Evolutionary conservation across 2,113 vertebrate species (phyloP).

Genomic region (Proteles cristata): DNA sequence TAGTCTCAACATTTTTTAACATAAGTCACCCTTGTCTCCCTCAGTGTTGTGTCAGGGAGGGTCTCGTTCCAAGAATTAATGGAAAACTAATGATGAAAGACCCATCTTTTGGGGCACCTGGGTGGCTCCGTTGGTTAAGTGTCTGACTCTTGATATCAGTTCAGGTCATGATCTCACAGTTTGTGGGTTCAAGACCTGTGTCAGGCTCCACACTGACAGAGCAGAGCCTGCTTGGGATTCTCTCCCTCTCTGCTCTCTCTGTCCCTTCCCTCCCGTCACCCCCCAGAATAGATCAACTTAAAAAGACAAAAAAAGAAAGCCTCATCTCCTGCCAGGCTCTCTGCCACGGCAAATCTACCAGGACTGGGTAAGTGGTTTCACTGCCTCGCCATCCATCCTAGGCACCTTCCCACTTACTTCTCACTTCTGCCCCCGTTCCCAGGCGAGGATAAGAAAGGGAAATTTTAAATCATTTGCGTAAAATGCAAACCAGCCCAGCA

Average conservation of each 20-base stretch:
- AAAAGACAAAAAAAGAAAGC: neutral
- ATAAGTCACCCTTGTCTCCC: slow-evolving; percentile 31
- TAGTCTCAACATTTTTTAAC: neutral
- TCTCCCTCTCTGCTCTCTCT: too few relatives aligned
- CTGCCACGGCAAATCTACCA: neutral
- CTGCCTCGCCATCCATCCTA: neutral
- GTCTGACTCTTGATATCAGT: too few relatives aligned
- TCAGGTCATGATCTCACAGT: too few relatives aligned
- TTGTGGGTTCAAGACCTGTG: too few relatives aligned
- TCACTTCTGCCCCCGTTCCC: neutral
- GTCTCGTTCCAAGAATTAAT: slow-evolving; percentile 47
- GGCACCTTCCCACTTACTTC: neutral
- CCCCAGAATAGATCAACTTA: too few relatives aligned
- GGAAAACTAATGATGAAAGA: neutral
- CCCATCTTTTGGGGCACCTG: neutral
- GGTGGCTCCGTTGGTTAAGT: too few relatives aligned
- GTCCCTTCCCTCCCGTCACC: too few relatives aligned
- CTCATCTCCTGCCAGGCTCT: neutral
- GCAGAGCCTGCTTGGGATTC: too few relatives aligned
- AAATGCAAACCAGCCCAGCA: slow-evolving; percentile 22
- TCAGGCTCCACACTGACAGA: too few relatives aligned
- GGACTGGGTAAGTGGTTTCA: neutral
- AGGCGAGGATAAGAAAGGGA: neutral
- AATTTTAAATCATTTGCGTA: neutral
- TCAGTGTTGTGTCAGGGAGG: neutral